phyloP scores from a whole-genome alignment of 2,888 invertebrate species.

The Rotaria sp. region DNA sequence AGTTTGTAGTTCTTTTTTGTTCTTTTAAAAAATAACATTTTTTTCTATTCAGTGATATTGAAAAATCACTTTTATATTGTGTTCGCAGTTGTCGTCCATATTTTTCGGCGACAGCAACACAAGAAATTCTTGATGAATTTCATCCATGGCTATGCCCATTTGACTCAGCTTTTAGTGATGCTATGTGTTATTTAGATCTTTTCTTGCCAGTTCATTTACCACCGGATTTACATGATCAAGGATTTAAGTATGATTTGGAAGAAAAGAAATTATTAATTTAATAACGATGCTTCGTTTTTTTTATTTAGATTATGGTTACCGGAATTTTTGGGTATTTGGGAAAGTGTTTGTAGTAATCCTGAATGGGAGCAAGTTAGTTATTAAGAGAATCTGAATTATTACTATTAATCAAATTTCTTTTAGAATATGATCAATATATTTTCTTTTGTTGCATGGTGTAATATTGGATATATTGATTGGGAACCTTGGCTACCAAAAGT shows the following conservation, averaged over 20 bases:
- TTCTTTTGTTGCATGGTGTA: slow-evolving; percentile 66
- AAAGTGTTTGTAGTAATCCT: slow-evolving; percentile 67
- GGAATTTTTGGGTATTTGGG: slow-evolving; percentile 71
- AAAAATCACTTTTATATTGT: not conserved
- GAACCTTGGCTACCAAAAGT: slow-evolving; percentile 68
- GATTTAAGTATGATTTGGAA: slow-evolving; percentile 57
- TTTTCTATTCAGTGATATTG: not conserved
- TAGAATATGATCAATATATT: slow-evolving; percentile 67
- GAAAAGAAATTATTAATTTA: not conserved
- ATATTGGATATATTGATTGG: slow-evolving; percentile 80
- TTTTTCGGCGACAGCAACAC: slow-evolving; percentile 14
- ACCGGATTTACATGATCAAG: slow-evolving; percentile 59
- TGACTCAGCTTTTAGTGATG: slow-evolving; percentile 34
- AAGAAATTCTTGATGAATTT: slow-evolving; percentile 40
- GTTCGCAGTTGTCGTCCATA: not conserved
- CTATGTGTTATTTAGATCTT: slow-evolving; percentile 59
- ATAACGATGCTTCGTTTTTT: slow-evolving; percentile 41
- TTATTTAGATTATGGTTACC: slow-evolving; percentile 67
- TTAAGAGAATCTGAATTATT: not conserved
- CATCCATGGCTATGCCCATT: slow-evolving; percentile 37
- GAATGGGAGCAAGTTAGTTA: slow-evolving; percentile 63
- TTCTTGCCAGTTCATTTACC: slow-evolving; percentile 71
- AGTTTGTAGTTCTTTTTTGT: not conserved
- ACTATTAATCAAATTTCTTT: slow-evolving; percentile 46
- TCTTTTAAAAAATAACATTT: not conserved